Evolutionary conservation across 1,140 invertebrate genomes (phyloP), one percentile per base, ranked within the genome.

Genomic region (Brachionus rotundiformis): DNA sequence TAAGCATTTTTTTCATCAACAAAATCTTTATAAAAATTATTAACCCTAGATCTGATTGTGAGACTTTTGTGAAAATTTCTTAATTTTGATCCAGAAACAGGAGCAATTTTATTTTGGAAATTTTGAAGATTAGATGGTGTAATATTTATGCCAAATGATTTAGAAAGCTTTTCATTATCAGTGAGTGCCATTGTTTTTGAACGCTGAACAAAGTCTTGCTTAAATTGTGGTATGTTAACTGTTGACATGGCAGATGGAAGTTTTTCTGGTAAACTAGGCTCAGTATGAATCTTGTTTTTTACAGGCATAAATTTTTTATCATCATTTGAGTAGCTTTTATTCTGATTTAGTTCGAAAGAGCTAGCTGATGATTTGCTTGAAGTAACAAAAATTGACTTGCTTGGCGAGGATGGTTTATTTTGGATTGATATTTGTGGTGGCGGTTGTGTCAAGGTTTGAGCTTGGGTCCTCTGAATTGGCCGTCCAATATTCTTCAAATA

Each of bases 11-110:
- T 73, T n/a, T 73, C 68, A 29, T 73, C 68, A 44, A 25, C 39
- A 73, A 73, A 73, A 44, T 73, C 68, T 29, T 73, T 73, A 44
- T 73, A 73, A 73, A 73, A 73, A 73, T 73, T 73, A n/a, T 73
- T 73, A 13, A 73, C 19, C 25, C 68, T 41, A 25, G 68, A 73
- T 73, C 68, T 27, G 36, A 44, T 73, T 13, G 36, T 25, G 1
- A 73, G 68, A 44, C 39, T 73, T 36, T 68, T 68, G 31, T 68
- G 63, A 68, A 68, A 68, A 33, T 33, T 68, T 68, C 31, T 68
- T 8, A 36, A 68, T 36, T 36, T 63, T 3, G 61, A 63, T 3
- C 25, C 29, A 36, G 33, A 68, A 2, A 8, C 33, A 11, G 33
- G 33, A 16, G 29, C 1, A 36, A 19, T 36, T 33, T 36, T 68